Evolutionary conservation across 1,140 invertebrate genomes (phyloP), one percentile per base, ranked within the genome.

Genomic region (Globodera ellingtonae): DNA sequence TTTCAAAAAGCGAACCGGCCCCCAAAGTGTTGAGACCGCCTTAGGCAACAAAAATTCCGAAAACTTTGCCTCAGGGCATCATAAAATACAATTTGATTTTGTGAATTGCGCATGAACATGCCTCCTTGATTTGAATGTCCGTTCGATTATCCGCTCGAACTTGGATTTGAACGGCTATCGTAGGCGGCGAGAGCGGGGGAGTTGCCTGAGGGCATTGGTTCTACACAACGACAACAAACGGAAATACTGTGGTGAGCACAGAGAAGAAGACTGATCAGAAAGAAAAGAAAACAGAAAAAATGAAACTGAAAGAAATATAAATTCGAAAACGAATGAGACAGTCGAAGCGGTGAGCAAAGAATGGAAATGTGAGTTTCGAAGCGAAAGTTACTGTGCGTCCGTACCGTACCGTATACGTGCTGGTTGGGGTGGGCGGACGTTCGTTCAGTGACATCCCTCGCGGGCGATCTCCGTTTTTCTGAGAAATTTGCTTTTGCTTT

Each of bases 111-210:
- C 52, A 52, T 15, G 35, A 62, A 62, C 6, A 15, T 62, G 56
- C 76, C 79, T 65, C 76, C 24, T 73, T 69, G 71, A 80, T 69
- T n/a, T 69, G 56, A 21, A 71, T 62, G 24, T 65, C 52, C 59
- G 80, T 79, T 35, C 69, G 70, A 48, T 67, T 81, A 35, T 81
- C 74, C 18, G 62, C 47, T 18, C 44, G 66, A 8, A 44, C 47
- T 47, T 66, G 44, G 65, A 72, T 72, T 74, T 59, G 46, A 18
- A 81, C 71, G 46, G 74, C 78, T 6, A 59, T 56, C 24, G n/a
- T 9, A 50, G 59, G 52, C 56, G 56, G 18, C 56, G 15, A n/a
- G 35, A 46, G 52, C 56, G 56, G 18, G 13, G 15, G 10, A 62
- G 18, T 18, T 18, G 56, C 56, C 56, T 62, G 18, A 70, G 21